These are phyloP conservation scores for Grammomys dolichurus DNA, from an alignment of 2,113 vertebrate species.

Conservation along the genomic window DNA sequence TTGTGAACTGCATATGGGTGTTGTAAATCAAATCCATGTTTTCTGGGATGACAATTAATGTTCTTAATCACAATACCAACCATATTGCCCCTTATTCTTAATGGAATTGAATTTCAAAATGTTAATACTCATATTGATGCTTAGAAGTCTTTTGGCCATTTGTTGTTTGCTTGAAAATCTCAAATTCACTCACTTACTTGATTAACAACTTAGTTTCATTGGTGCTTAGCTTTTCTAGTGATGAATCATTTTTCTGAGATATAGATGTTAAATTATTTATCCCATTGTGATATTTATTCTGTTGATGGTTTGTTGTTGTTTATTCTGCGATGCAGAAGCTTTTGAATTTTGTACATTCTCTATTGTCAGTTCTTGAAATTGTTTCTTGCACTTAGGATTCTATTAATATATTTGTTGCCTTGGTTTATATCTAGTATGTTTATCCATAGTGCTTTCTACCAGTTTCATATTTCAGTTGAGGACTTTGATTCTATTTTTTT, in stretches of 20 bases:
- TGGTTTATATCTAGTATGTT: neutral
- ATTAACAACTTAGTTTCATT: neutral
- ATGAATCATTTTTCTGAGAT: neutral
- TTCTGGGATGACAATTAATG: neutral
- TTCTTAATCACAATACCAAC: neutral
- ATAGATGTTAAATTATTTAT: neutral
- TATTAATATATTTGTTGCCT: neutral
- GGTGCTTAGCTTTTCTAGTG: neutral
- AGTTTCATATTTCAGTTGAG: neutral
- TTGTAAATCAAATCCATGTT: fast-evolving
- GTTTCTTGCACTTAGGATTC: neutral
- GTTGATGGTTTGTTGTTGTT: neutral
- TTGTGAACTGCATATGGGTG: fast-evolving
- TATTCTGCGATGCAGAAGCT: neutral
- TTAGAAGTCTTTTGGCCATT: neutral
- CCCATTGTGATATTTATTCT: neutral
- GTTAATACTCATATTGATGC: neutral
- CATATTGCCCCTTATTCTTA: neutral
- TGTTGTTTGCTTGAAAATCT: neutral
- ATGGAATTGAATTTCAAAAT: neutral
- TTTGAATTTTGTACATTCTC: neutral
- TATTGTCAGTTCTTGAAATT: neutral
- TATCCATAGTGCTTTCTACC: neutral
- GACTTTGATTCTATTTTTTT: neutral
- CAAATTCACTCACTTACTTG: neutral